phyloP scores from a whole-genome alignment of 2,113 vertebrate species.

The Phyllostomus discolor region DNA sequence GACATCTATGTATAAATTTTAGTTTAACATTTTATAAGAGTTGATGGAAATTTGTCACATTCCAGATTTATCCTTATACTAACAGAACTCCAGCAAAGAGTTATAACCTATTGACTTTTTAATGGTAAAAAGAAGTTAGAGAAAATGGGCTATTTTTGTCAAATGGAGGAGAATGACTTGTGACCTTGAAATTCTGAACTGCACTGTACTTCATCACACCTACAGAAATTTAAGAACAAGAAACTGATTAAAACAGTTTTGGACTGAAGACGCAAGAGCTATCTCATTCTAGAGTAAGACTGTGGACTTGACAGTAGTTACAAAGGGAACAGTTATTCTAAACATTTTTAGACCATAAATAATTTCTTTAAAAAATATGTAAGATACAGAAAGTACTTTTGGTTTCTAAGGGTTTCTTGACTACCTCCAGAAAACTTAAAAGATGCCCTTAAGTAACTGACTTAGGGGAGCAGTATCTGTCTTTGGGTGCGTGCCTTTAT shows the following conservation, averaged over 20 bases:
- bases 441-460: background rate
- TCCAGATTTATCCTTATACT: background rate
- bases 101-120: background rate
- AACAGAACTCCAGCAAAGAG: background rate
- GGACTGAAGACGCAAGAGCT: background rate
- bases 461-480: background rate
- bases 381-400: background rate
- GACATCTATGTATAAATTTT: background rate
- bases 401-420: background rate
- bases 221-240: background rate
- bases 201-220: background rate
- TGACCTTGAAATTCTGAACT: background rate
- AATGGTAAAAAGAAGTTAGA: background rate
- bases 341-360: constrained; percentile 1
- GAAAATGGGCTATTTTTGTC: constrained; percentile 19
- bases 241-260: background rate
- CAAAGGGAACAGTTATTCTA: background rate
- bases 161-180: background rate
- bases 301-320: background rate
- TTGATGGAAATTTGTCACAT: constrained; percentile 6
- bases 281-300: background rate
- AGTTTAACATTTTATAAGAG: background rate
- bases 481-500: background rate
- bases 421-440: background rate
- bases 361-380: constrained; percentile 7